Conservation (phyloP, 37 sponge, comb jelly and placozoan species). For the Haliclona indistincta region DNA sequence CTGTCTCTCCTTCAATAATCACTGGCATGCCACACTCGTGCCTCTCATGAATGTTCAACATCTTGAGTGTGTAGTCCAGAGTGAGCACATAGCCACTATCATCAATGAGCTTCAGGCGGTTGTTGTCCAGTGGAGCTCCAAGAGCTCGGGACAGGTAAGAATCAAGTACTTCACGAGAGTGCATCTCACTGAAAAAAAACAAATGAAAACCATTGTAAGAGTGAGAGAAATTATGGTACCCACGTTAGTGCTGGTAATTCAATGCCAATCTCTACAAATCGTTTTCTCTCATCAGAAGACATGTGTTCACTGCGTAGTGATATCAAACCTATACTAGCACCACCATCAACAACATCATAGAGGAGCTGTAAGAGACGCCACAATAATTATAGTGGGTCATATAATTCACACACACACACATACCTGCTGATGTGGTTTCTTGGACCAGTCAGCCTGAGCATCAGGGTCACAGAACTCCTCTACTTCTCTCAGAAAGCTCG, state of each 20-base stretch:
- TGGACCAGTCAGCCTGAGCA: constrained; percentile 59
- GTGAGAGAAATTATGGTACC: not conserved
- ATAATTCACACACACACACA: not conserved
- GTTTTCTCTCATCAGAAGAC: constrained; percentile 10
- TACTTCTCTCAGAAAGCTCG: constrained; percentile 80
- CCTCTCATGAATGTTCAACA: constrained; percentile 84
- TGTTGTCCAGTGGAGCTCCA: constrained; percentile 33
- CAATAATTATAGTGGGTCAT: not conserved
- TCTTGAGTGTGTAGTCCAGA: constrained; percentile 82
- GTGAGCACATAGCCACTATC: constrained; percentile 77
- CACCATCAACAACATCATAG: constrained; percentile 71
- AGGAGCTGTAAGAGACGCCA: constrained; percentile 29
- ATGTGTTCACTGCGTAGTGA: constrained; percentile 69
- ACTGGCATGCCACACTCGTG: constrained; percentile 85
- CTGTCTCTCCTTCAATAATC: constrained; percentile 92
- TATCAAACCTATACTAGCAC: constrained; percentile 50
- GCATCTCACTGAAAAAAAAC: constrained; percentile 46
- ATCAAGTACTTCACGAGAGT: constrained; percentile 60
- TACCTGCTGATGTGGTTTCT: constrained; percentile 78
- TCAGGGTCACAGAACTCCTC: constrained; percentile 73
- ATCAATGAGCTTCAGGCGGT: constrained; percentile 58
- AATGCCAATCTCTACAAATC: constrained; percentile 47
- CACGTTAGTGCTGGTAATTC: constrained; percentile 59
- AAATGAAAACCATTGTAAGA: not conserved
- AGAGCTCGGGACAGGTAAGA: constrained; percentile 73